Evolutionary conservation across 1,140 invertebrate species (phyloP).

Genomic region (Scylla paramamosain): DNA sequence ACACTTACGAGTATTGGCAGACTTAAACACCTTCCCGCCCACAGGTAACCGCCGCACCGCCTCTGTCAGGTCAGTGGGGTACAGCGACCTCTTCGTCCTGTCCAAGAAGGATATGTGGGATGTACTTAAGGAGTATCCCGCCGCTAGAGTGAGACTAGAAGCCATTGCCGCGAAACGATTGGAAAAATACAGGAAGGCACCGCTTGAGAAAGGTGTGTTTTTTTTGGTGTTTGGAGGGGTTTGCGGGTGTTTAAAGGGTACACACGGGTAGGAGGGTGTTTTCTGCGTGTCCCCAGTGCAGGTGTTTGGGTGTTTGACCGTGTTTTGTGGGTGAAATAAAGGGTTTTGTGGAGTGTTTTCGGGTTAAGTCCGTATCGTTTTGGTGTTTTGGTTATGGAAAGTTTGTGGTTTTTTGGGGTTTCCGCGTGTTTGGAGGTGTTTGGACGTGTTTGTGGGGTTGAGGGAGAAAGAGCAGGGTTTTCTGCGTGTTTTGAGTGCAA

Average conservation of each 20-base stretch:
- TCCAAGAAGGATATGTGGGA: slow-evolving; percentile 99
- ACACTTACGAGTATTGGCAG: too few relatives aligned
- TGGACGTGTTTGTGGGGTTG: too few relatives aligned
- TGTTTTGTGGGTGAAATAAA: too few relatives aligned
- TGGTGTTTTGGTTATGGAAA: neutral
- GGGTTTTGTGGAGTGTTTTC: too few relatives aligned
- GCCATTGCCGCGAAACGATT: slow-evolving; percentile 97
- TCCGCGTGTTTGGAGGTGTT: too few relatives aligned
- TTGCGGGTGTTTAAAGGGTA: too few relatives aligned
- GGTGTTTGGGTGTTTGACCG: too few relatives aligned
- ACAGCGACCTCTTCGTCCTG: slow-evolving; percentile 98
- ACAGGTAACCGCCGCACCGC: slow-evolving; percentile 96
- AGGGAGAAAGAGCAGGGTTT: too few relatives aligned
- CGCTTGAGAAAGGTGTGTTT: slow-evolving; percentile 90
- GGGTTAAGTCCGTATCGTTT: neutral
- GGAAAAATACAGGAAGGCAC: slow-evolving; percentile 96
- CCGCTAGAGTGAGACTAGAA: slow-evolving; percentile 96
- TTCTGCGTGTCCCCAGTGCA: too few relatives aligned
- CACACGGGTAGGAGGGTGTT: too few relatives aligned
- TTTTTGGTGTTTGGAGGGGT: slow-evolving; percentile 81
- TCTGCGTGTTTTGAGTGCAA: too few relatives aligned
- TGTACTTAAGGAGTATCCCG: slow-evolving; percentile 98
- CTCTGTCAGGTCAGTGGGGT: slow-evolving; percentile 97
- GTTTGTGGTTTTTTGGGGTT: too few relatives aligned
- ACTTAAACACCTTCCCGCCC: neutral